Evolutionary conservation across 2,888 invertebrate genomes (phyloP).

Genomic region (Epinotia bilunana): DNA sequence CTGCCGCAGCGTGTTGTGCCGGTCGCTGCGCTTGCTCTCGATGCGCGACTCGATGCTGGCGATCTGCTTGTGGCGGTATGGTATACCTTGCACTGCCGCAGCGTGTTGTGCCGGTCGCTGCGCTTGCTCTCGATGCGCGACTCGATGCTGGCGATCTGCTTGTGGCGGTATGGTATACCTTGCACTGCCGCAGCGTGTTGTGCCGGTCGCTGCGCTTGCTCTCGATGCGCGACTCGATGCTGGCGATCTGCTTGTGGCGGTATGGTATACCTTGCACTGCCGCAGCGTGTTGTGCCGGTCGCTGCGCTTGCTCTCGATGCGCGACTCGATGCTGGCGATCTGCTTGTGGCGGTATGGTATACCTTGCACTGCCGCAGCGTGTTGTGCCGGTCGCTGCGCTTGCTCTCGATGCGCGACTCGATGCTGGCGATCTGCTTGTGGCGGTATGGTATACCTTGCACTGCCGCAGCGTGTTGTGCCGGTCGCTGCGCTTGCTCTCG

Average conservation of each 20-base stretch:
- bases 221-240: conserved; percentile 94
- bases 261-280: conserved; percentile 96
- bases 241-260: conserved; percentile 68
- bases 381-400: conserved; percentile 95
- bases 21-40: conserved; percentile 95
- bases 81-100: conserved; percentile 96
- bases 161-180: conserved; percentile 86
- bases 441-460: conserved; percentile 94
- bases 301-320: conserved; percentile 95
- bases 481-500: conserved; percentile 95
- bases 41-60: conserved; percentile 93
- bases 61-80: too few relatives aligned
- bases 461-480: conserved; percentile 95
- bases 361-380: conserved; percentile 98
- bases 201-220: conserved; percentile 96
- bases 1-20: conserved; percentile 95
- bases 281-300: conserved; percentile 96
- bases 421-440: conserved; percentile 83
- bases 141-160: conserved; percentile 90
- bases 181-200: conserved; percentile 96
- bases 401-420: conserved; percentile 95
- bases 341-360: conserved; percentile 38
- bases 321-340: conserved; percentile 92
- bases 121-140: conserved; percentile 95
- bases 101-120: conserved; percentile 95